Evolutionary conservation across 1,140 invertebrate genomes (phyloP).

Genomic region (Brachionus calyciflorus): DNA sequence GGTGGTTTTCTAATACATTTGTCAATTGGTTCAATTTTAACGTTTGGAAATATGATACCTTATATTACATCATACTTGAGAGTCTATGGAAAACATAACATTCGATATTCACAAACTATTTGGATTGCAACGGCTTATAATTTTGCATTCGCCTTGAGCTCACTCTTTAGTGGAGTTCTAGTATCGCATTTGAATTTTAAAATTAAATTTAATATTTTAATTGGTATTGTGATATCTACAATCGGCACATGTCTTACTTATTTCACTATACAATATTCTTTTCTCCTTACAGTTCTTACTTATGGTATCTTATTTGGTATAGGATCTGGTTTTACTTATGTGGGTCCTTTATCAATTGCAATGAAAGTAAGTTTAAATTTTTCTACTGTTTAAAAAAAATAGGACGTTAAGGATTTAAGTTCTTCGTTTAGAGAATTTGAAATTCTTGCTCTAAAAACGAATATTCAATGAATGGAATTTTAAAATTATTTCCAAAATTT

Average conservation of each 20-base stretch:
- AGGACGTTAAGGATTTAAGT: too few species aligned
- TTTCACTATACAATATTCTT: constrained; percentile 55
- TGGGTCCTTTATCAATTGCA: constrained; percentile 56
- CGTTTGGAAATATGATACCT: constrained; percentile 57
- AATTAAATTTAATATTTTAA: not conserved
- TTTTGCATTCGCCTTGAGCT: constrained; percentile 53
- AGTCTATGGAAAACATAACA: constrained; percentile 40
- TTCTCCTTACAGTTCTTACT: constrained; percentile 53
- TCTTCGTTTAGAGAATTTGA: too few species aligned
- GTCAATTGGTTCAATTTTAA: constrained; percentile 9
- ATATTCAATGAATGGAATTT: too few species aligned
- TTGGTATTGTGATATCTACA: constrained; percentile 49
- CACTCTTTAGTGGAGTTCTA: not conserved
- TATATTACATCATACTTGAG: constrained; percentile 62
- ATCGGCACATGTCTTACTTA: constrained; percentile 57
- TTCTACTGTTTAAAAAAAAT: too few species aligned
- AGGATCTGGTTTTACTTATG: constrained; percentile 60
- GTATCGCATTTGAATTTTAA: not conserved
- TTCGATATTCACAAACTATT: constrained; percentile 55
- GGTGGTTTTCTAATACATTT: constrained; percentile 46
- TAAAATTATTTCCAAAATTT: too few species aligned
- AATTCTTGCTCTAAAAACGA: too few species aligned
- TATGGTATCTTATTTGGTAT: constrained; percentile 59
- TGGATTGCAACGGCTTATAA: constrained; percentile 58
- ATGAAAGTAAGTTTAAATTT: constrained; percentile 58